These are phyloP conservation scores for Arnoldichthys spilopterus DNA, from an alignment of 2,797 vertebrate genomes.

Conservation along the genomic window DNA sequence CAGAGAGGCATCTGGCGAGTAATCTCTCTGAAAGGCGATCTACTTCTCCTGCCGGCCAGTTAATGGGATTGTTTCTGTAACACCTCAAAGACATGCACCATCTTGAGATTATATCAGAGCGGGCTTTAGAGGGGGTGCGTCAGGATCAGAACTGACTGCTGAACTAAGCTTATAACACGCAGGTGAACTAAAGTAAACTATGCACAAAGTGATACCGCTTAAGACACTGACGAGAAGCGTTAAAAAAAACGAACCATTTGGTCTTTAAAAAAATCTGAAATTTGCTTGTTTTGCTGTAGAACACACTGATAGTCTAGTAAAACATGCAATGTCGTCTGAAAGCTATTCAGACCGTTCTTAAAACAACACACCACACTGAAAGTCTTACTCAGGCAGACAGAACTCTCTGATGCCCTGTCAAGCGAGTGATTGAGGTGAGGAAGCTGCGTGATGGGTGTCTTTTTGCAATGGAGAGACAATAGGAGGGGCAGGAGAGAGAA, in stretches of 20 bases:
- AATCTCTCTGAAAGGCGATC: constrained; percentile 76
- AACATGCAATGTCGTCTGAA: no score
- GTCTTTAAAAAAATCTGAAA: neutral
- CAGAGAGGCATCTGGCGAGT: constrained; percentile 71
- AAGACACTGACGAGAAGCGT: constrained; percentile 7
- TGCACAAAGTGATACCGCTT: neutral
- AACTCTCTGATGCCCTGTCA: neutral
- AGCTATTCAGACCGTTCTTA: neutral
- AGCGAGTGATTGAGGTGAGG: constrained; percentile 25
- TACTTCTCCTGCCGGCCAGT: constrained; percentile 59
- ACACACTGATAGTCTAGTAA: no score
- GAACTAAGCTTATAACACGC: constrained; percentile 23
- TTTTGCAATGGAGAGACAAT: constrained; percentile 61
- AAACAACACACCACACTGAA: neutral
- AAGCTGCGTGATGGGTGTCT: constrained; percentile 62
- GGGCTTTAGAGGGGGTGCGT: constrained; percentile 25
- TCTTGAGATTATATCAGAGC: constrained; percentile 58
- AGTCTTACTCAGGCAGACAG: neutral
- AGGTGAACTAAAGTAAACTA: constrained; percentile 15
- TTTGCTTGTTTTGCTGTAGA: neutral
- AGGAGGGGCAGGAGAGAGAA: constrained; percentile 50
- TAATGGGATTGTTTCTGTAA: constrained; percentile 74
- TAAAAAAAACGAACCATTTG: neutral
- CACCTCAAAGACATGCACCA: constrained; percentile 63
- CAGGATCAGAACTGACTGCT: constrained; percentile 6